A percentile compares a stretch with the other conserved stretches of the same genome.
Conservation (phyloP, 2,113 vertebrate species). For the Eudyptes chrysolophus region DNA sequence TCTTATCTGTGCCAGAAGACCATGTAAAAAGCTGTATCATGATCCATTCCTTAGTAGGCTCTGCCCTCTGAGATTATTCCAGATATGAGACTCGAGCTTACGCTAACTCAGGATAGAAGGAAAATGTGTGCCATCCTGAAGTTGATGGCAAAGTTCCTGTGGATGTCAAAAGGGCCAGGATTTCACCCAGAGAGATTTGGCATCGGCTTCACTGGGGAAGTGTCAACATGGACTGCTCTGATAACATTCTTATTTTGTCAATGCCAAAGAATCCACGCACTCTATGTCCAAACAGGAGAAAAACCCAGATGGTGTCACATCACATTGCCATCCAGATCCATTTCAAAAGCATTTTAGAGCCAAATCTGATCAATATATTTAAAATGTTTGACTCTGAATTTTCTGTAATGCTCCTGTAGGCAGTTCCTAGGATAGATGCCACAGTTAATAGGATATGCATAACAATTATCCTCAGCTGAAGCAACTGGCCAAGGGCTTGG, state of each 20-base stretch:
- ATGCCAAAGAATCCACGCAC: constrained; percentile 18
- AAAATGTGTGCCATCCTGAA: constrained; percentile 3
- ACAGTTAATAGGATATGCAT: neutral
- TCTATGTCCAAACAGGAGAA: constrained; percentile 40
- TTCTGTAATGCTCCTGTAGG: neutral
- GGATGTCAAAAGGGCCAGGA: neutral
- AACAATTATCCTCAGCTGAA: neutral
- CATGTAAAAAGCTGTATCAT: neutral
- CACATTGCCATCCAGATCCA: constrained; percentile 1
- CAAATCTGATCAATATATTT: constrained; percentile 31
- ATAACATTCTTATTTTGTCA: constrained; percentile 14
- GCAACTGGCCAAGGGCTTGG: neutral
- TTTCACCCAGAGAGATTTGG: constrained; percentile 14
- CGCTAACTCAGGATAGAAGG: neutral
- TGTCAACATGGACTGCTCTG: neutral
- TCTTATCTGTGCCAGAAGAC: neutral
- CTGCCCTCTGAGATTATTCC: neutral
- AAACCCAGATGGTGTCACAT: constrained; percentile 30
- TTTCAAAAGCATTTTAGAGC: neutral
- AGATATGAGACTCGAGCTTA: neutral
- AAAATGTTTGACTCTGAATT: neutral
- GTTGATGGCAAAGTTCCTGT: constrained; percentile 2
- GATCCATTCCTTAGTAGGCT: neutral
- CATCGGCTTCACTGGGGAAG: neutral
- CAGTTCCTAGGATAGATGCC: neutral